Evolutionary conservation across 2,888 invertebrate species (phyloP).

Genomic region (Tortrix viridana): DNA sequence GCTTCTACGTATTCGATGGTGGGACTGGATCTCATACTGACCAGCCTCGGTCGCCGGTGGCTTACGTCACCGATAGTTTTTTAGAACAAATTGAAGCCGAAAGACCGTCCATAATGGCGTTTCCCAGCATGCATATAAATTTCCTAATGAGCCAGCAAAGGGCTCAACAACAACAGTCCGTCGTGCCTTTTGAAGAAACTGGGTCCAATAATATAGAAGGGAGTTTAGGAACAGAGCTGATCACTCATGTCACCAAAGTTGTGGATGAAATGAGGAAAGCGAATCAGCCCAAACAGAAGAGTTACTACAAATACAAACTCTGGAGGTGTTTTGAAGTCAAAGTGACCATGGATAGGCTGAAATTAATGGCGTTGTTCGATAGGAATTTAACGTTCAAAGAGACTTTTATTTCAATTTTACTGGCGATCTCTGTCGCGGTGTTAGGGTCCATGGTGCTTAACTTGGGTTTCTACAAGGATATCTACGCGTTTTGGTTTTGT

Average conservation of each 20-base stretch:
- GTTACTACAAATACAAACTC: constrained; percentile 90
- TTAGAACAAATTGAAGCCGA: constrained; percentile 79
- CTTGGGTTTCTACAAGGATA: constrained; percentile 94
- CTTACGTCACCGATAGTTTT: constrained; percentile 77
- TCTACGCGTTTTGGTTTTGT: constrained; percentile 97
- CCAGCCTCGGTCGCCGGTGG: constrained; percentile 76
- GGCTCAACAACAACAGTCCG: constrained; percentile 65
- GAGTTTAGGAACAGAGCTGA: constrained; percentile 78
- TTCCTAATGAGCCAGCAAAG: constrained; percentile 73
- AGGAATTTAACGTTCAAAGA: constrained; percentile 93
- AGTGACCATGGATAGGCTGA: constrained; percentile 96
- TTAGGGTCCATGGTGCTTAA: constrained; percentile 93
- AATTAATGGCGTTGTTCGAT: constrained; percentile 96
- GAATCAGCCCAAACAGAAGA: constrained; percentile 81
- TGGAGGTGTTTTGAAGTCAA: constrained; percentile 88
- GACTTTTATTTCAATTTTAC: constrained; percentile 90
- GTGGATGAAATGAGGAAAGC: constrained; percentile 82
- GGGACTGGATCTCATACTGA: constrained; percentile 68
- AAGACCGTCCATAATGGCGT: constrained; percentile 74
- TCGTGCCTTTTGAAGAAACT: constrained; percentile 49
- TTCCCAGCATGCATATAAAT: constrained; percentile 81
- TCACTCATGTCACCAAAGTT: constrained; percentile 81
- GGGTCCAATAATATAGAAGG: constrained; percentile 74
- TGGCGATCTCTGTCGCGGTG: constrained; percentile 93
- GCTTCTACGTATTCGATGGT: constrained; percentile 78